These are phyloP conservation scores for Drosophila ironensis DNA, from an alignment of 1,140 invertebrate species.

Conservation along the genomic window DNA sequence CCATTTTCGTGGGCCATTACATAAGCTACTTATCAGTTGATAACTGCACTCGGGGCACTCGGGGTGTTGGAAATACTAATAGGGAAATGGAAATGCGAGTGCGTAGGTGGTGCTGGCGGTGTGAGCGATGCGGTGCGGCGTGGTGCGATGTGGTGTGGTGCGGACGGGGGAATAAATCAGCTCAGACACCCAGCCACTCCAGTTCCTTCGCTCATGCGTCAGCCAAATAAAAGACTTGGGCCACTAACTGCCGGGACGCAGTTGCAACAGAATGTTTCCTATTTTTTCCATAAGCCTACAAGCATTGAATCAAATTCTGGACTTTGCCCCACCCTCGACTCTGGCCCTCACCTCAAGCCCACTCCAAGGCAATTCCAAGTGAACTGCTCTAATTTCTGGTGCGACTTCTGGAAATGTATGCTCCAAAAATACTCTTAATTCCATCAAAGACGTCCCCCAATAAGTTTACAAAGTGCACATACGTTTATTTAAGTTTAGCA, in stretches of 20 bases:
- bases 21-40: constrained; percentile 79
- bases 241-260: constrained; percentile 60
- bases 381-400: constrained; percentile 72
- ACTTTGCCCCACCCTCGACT: background rate
- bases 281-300: constrained; percentile 16
- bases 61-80: constrained; percentile 57
- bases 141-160: too few species aligned
- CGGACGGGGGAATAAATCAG: constrained; percentile 75
- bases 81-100: constrained; percentile 43
- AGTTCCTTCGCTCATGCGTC: constrained; percentile 67
- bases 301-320: constrained; percentile 66
- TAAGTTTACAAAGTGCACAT: too few species aligned
- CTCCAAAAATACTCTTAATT: too few species aligned
- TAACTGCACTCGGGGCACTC: constrained; percentile 58
- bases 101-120: constrained; percentile 62
- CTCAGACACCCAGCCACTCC: constrained; percentile 52
- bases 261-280: constrained; percentile 66
- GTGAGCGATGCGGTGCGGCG: too few species aligned
- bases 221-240: constrained; percentile 75
- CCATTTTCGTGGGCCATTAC: constrained; percentile 69
- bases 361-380: constrained; percentile 27
- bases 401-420: constrained; percentile 47
- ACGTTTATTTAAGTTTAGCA: too few species aligned
- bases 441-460: too few species aligned
- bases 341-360: background rate